Conservation (phyloP, 64 coral and sea anemone genomes). For the Catalaphyllia jardinei region DNA sequence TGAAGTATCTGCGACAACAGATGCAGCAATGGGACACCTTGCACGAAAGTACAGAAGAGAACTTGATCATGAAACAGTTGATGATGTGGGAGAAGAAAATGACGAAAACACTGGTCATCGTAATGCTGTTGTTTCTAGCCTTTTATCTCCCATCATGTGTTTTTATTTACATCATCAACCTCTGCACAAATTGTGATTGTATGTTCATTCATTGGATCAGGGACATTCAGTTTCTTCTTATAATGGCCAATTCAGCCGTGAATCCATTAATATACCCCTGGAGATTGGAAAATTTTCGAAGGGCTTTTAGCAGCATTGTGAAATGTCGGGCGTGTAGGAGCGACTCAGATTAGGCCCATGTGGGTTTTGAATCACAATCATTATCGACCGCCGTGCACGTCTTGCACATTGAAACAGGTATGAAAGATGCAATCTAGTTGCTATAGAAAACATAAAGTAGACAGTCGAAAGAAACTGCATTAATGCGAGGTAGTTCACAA, state of each 20-base stretch:
- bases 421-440: background rate
- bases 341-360: background rate
- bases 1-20: slow-evolving; percentile 43
- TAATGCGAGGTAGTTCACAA: too few species aligned
- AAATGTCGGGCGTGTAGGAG: slow-evolving; percentile 9
- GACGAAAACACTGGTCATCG: slow-evolving; percentile 71
- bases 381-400: background rate
- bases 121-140: slow-evolving; percentile 63
- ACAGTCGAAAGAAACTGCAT: background rate
- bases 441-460: background rate
- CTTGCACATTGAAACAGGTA: background rate
- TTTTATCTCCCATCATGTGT: slow-evolving; percentile 73
- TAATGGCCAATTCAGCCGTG: slow-evolving; percentile 63
- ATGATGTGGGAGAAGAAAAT: slow-evolving; percentile 68
- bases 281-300: slow-evolving; percentile 45
- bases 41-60: slow-evolving; percentile 33
- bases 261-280: slow-evolving; percentile 82
- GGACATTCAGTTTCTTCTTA: slow-evolving; percentile 77
- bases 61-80: background rate
- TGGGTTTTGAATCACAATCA: background rate
- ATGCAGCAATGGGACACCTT: slow-evolving; percentile 50
- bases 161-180: slow-evolving; percentile 78
- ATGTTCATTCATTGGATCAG: slow-evolving; percentile 72
- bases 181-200: slow-evolving; percentile 69
- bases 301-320: slow-evolving; percentile 33